Evolutionary conservation across 2,797 vertebrate species (phyloP).

Genomic region (Scomberomorus guttatus): DNA sequence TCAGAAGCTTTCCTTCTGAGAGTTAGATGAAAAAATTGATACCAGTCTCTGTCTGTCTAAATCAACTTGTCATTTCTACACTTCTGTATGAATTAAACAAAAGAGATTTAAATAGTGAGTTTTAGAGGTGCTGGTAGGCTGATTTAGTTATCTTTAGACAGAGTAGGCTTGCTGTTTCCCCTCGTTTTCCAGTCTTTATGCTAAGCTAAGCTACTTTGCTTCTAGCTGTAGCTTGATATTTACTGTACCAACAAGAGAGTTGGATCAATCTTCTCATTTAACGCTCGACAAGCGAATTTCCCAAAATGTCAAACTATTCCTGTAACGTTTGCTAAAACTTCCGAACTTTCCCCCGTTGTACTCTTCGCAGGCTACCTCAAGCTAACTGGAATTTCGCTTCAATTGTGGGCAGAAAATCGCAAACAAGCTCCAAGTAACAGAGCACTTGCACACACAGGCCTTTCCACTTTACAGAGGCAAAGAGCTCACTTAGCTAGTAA

Average conservation of each 20-base stretch:
- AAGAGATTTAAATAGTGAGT: too few relatives aligned
- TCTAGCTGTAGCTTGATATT: not conserved
- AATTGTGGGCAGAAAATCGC: slow-evolving; percentile 9
- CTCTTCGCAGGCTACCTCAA: slow-evolving; percentile 1
- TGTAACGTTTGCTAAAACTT: not conserved
- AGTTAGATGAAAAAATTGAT: not conserved
- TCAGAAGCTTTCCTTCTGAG: not conserved
- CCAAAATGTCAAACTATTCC: not conserved
- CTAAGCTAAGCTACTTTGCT: not conserved
- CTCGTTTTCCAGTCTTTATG: too few relatives aligned
- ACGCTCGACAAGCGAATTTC: not conserved
- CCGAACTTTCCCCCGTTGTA: not conserved
- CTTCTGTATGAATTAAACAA: too few relatives aligned
- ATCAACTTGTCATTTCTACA: too few relatives aligned
- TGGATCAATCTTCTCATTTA: not conserved
- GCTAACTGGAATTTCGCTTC: slow-evolving; percentile 9
- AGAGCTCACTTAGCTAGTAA: slow-evolving; percentile 34
- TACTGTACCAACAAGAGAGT: not conserved
- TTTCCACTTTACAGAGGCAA: slow-evolving; percentile 21
- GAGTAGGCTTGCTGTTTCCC: not conserved
- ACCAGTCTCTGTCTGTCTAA: not conserved
- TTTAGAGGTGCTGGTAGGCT: too few relatives aligned
- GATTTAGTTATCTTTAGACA: not conserved
- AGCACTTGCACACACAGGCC: slow-evolving; percentile 17
- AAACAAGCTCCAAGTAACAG: slow-evolving; percentile 11